Base-by-base conservation (phyloP, 2,113 vertebrate species). In the Leucosticte australis region DNA sequence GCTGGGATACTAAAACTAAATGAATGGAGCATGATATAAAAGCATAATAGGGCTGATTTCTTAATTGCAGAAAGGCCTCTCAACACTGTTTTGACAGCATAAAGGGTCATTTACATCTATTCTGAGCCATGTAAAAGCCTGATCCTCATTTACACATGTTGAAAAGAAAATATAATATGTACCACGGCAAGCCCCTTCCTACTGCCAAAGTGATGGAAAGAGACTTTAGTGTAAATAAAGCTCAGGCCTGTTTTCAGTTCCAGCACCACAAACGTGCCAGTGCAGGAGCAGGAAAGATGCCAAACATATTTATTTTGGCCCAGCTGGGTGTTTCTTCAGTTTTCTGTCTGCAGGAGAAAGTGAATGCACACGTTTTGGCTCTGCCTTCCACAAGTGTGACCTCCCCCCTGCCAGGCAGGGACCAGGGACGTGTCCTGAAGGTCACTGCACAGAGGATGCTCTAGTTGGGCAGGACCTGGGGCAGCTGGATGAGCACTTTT, bases 101-200 rank as follows among this genome's bases (percentile, higher is more conserved):
- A 75, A 95, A 93, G 92, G 92, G 86, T 96, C 86, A 92, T 86
- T 97, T 96, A 75, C 86, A 33, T 94, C 92, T 95, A 91, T 93
- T 97, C 95, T 89, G 89, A 89, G 83, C 69, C 69, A 41, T 1
- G 37, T 24, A 71, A 89, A 95, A 75, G 77, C 76, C 93, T 86
- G 83, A 94, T 93, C 87, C 75, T 92, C 94, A 83, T 92, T 95
- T 88, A 75, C 79, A 78, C 75, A 77, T 8, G 50, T 52, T 90
- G 73, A 92, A 96, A 96, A 92, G 93, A 91, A 96, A 95, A 95
- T 92, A 90, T 42, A 94, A 83, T 56, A 52, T 18, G 56, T 63
- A 80, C 49, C 39, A 82, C 60, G 22, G 80, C 56, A 26, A 95
- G 59, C 71, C 44, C 71, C 35, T 90, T 95, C 90, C 85, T 71